Percentiles rank a stretch among this genome's conserved stretches.
These are phyloP conservation scores for Spodoptera exigua DNA, from an alignment of 2,888 invertebrate species.

Conservation along the genomic window DNA sequence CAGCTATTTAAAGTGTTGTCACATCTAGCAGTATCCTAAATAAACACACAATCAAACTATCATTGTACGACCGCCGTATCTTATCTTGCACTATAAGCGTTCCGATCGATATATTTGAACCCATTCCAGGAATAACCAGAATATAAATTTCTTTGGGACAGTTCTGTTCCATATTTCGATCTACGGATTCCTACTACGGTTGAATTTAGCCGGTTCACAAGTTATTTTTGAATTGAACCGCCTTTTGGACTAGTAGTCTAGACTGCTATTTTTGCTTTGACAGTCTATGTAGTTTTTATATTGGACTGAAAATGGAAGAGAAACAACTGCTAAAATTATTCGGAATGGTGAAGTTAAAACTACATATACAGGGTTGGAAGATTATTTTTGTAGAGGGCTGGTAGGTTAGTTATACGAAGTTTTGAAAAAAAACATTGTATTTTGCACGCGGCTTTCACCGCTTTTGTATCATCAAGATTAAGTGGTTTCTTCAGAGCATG, in stretches of 20 bases:
- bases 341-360: conserved; percentile 1
- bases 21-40: conserved; percentile 42
- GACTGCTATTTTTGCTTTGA: conserved; percentile 25
- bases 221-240: conserved; percentile 19
- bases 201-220: neutral
- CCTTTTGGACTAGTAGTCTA: neutral
- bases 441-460: neutral
- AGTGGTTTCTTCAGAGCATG: neutral
- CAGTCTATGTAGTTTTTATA: conserved; percentile 11
- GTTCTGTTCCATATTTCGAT: conserved; percentile 13
- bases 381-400: neutral
- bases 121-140: conserved; percentile 42
- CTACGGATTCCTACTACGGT: conserved; percentile 3
- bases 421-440: neutral
- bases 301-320: conserved; percentile 13
- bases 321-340: conserved; percentile 14
- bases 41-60: conserved; percentile 38
- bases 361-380: neutral
- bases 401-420: neutral
- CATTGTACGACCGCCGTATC: conserved; percentile 41
- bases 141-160: conserved; percentile 30
- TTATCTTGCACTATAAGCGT: conserved; percentile 46
- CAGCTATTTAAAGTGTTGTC: conserved; percentile 45
- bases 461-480: neutral
- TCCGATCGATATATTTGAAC: conserved; percentile 56